A percentile compares a stretch with the other conserved stretches of the same genome.
These are phyloP conservation scores for Acronicta leporina DNA, from an alignment of 2,888 invertebrate genomes.

Conservation along the genomic window DNA sequence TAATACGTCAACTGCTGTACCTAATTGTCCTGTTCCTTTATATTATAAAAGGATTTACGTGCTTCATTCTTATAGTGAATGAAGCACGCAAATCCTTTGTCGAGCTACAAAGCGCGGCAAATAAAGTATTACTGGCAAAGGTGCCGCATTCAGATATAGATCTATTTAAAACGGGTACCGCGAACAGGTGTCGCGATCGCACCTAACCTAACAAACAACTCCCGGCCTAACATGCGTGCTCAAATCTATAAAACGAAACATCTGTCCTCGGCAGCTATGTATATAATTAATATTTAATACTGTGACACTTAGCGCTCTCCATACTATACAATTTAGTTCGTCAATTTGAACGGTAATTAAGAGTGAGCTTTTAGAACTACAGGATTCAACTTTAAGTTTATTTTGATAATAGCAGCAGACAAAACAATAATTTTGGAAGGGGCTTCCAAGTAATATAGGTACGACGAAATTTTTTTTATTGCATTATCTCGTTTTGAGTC, in stretches of 20 bases:
- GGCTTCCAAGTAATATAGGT: too few species aligned
- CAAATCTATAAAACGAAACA: slow-evolving; percentile 41
- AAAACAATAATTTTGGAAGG: too few species aligned
- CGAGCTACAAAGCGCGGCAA: slow-evolving; percentile 18
- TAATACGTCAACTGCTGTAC: not conserved
- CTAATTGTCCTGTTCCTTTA: slow-evolving; percentile 2
- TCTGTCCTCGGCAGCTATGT: slow-evolving; percentile 17
- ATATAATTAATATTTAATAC: slow-evolving; percentile 3
- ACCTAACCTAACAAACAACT: slow-evolving; percentile 25
- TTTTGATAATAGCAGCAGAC: too few species aligned
- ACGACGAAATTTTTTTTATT: too few species aligned
- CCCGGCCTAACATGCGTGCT: slow-evolving; percentile 9
- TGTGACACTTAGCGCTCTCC: not conserved
- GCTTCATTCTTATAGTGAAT: too few species aligned
- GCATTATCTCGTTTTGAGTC: too few species aligned
- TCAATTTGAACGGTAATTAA: not conserved
- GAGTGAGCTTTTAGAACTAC: not conserved
- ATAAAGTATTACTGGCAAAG: slow-evolving; percentile 25
- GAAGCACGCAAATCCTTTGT: slow-evolving; percentile 8
- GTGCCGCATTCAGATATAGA: slow-evolving; percentile 36
- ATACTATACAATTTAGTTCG: not conserved
- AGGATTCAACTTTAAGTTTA: not conserved
- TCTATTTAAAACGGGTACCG: slow-evolving; percentile 40
- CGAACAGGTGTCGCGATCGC: slow-evolving; percentile 36
- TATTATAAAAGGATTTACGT: not conserved